Percentiles rank a stretch among this genome's conserved stretches.
phyloP scores from a whole-genome alignment of 2,888 invertebrate species.

The Mamestra brassicae region DNA sequence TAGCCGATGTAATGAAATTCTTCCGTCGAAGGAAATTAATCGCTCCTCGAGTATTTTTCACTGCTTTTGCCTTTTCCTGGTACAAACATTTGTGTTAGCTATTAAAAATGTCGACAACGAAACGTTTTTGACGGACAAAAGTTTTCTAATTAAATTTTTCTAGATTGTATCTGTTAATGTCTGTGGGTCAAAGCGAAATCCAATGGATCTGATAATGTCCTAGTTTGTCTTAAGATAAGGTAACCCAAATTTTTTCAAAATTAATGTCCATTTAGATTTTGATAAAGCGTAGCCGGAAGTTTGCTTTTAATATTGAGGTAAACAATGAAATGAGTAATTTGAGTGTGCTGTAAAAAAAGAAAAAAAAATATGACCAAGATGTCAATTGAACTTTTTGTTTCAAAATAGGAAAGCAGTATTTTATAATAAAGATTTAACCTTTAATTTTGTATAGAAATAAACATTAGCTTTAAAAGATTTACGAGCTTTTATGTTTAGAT shows the following conservation, averaged over 20 bases:
- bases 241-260: not conserved
- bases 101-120: slow-evolving; percentile 37
- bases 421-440: not conserved
- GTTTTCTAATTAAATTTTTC: slow-evolving; percentile 42
- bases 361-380: not conserved
- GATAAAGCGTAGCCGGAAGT: not conserved
- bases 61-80: slow-evolving; percentile 37
- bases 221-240: slow-evolving; percentile 3
- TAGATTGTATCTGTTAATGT: slow-evolving; percentile 14
- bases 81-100: slow-evolving; percentile 44
- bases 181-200: not conserved
- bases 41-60: slow-evolving; percentile 55
- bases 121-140: slow-evolving; percentile 47
- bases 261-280: not conserved
- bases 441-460: not conserved
- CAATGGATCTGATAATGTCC: not conserved
- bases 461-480: not conserved
- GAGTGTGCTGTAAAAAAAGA: not conserved
- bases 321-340: not conserved
- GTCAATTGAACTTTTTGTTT: not conserved
- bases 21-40: slow-evolving; percentile 69
- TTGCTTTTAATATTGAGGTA: not conserved
- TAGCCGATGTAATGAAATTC: slow-evolving; percentile 71
- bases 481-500: not conserved
- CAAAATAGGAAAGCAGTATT: no score